Base-by-base conservation (phyloP, 2,797 vertebrate species). In the Eulemur coronatus region DNA sequence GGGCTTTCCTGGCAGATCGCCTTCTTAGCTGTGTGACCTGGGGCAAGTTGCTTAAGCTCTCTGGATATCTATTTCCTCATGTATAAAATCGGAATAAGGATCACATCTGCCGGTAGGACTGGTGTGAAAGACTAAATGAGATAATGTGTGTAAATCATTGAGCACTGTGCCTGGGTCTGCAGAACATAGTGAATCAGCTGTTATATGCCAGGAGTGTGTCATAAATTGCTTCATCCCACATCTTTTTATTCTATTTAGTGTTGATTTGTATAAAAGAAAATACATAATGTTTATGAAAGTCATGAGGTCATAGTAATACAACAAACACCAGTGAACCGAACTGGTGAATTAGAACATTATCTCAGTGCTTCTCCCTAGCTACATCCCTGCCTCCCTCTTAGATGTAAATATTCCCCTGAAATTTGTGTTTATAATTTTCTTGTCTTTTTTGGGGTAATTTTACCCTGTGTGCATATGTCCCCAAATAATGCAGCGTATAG, bases 251-350 rank as follows among this genome's bases (percentile, higher is more conserved):
- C 57, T 43, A 9, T 17, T 76, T 85, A 78, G 48, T 81, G 57
- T 81, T 96, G 61, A 76, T 95, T 73, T 61, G 15, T 85, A 76
- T 33, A 76, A 41, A 90, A 69, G 76, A 52, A 85, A 88, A 92
- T 55, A 82, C 11, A 11, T 35, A 33, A 38, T n/a, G 38, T n/a
- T 92, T 85, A 73, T n/a, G 57, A 91, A 91, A 78, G 14, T 70
- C 41, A 30, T n/a, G 57, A 46, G 88, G 69, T 73, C 2, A 2
- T 85, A 26, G 89, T 65, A 65, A 52, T 10, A 57, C 33, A 63
- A 4, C 17, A n/a, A 57, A 61, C 22, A 14, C 52, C 8, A 48
- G 30, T 65, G 30, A 65, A n/a, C 61, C n/a, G 61, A 69, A 22
- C n/a, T 9, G 65, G 18, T 10, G n/a, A 69, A 69, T 82, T 80